phyloP scores from a whole-genome alignment of 2,113 vertebrate genomes.

The Cavia aperea region DNA sequence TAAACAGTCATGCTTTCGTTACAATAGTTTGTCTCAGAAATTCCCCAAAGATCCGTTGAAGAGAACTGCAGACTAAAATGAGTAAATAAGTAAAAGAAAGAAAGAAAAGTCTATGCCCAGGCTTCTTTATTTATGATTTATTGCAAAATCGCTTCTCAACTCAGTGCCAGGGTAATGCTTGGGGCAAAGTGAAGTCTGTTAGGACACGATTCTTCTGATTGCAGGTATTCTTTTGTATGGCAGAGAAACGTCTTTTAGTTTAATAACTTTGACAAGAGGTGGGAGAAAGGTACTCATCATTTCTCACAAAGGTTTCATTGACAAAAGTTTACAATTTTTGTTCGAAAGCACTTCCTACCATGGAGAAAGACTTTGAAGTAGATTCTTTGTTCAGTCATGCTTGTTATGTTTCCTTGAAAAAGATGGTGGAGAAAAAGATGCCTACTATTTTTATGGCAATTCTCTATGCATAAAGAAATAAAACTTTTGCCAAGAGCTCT shows the following conservation, averaged over 20 bases:
- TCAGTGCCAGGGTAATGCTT: slow-evolving; percentile 44
- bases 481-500: slow-evolving; percentile 1
- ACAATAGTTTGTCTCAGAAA: slow-evolving; percentile 38
- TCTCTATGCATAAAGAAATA: slow-evolving; percentile 45
- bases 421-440: slow-evolving; percentile 50
- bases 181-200: slow-evolving; percentile 65
- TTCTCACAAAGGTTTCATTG: slow-evolving; percentile 78
- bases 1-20: not conserved
- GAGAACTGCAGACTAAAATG: slow-evolving; percentile 13
- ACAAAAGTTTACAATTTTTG: slow-evolving; percentile 73
- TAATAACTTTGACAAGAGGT: slow-evolving; percentile 69
- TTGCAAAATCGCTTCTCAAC: slow-evolving; percentile 61
- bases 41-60: slow-evolving; percentile 26
- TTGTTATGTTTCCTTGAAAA: slow-evolving; percentile 57
- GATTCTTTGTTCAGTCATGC: slow-evolving; percentile 76
- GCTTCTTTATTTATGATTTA: slow-evolving; percentile 54
- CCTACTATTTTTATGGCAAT: slow-evolving; percentile 52
- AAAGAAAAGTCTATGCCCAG: not conserved
- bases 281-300: slow-evolving; percentile 50
- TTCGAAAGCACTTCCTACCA: slow-evolving; percentile 77
- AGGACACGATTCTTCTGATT: slow-evolving; percentile 65
- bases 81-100: not conserved
- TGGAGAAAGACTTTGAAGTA: slow-evolving; percentile 76
- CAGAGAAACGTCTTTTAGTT: slow-evolving; percentile 62
- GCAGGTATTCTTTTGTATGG: slow-evolving; percentile 66